Base-by-base conservation (phyloP, 37 sponge, comb jelly and placozoan species). In the Tethya wilhelma region DNA sequence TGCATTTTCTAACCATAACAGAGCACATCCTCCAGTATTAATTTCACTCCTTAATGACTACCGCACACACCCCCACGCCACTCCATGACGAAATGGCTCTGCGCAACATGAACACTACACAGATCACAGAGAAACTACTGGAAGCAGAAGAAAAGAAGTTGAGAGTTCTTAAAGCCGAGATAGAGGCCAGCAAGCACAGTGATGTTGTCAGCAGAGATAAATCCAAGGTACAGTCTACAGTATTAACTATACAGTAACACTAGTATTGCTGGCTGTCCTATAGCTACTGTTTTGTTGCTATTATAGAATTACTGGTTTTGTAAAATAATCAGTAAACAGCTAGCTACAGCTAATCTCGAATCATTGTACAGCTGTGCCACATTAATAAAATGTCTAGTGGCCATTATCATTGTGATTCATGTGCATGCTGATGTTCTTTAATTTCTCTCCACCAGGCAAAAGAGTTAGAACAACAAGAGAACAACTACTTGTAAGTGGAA, bases 101-200 rank as follows among this genome's bases (percentile, higher is more conserved):
- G 2, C 28, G 59, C 14, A 58, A 4, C 17, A 58, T 58, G 59
- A 58, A 58, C 59, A 22, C 34, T 4, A 31, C 57, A 30, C 74
- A 96, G 89, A 86, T 96, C 12, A 93, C 94, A 28, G 97, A 88
- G 71, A 79, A 87, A 44, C 79, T 96, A 67, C 80, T 96, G 59
- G 89, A 88, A 69, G 89, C 94, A 33, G 97, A 96, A 77, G 94
- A 93, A 59, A 73, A 85, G 40, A 96, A 93, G 30, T 40, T 96
- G 39, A 49, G 58, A 25, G 78, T 75, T 17, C 63, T 92, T 7
- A 86, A 84, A 44, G 36, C 68, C 19, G 93, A 92, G 23, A 74
- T 95, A 4, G 81, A 69, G 14, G 56, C 82, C 56, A 59, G 67
- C 56, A 74, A 83, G 82, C 56, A 64, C 73, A 44, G 45, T 38